Percentiles rank a stretch among this genome's conserved stretches.
These are phyloP conservation scores for Chrysolina oricalcia DNA, from an alignment of 2,888 invertebrate genomes.

Conservation along the genomic window DNA sequence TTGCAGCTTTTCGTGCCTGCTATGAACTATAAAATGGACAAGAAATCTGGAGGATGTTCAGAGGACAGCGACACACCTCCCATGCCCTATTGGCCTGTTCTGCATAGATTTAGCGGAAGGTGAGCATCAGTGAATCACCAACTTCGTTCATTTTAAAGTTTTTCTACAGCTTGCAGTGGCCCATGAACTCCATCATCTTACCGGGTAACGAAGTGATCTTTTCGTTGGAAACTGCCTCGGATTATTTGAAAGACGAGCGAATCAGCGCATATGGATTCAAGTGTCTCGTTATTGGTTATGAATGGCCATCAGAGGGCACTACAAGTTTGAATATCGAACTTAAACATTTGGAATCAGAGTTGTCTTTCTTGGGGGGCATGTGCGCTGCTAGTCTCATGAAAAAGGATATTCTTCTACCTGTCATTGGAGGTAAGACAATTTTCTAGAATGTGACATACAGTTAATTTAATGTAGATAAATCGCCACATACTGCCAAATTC, in stretches of 20 bases:
- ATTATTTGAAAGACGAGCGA: conserved; percentile 93
- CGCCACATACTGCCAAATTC: too few species aligned
- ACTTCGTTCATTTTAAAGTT: too few species aligned
- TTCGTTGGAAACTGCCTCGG: conserved; percentile 95
- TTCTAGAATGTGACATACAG: not conserved
- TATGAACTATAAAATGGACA: conserved; percentile 55
- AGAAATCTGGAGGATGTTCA: conserved; percentile 58
- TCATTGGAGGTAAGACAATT: conserved; percentile 72
- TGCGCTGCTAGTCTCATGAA: conserved; percentile 93
- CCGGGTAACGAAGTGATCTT: conserved; percentile 97
- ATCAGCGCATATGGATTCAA: conserved; percentile 86
- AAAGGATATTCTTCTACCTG: conserved; percentile 82
- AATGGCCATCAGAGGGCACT: conserved; percentile 77
- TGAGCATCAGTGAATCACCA: conserved; percentile 55
- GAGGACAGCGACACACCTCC: conserved; percentile 66
- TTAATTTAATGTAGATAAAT: too few species aligned
- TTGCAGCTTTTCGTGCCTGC: conserved; percentile 82
- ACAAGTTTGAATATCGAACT: conserved; percentile 72
- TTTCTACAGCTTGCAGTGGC: conserved; percentile 82
- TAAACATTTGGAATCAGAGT: conserved; percentile 89
- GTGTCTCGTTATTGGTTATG: conserved; percentile 87
- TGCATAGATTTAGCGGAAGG: conserved; percentile 79
- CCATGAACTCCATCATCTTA: conserved; percentile 87
- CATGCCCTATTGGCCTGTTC: conserved; percentile 77
- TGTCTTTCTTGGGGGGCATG: conserved; percentile 92